Percentiles rank a stretch among this genome's conserved stretches.
Conservation (phyloP, 2,888 invertebrate genomes). For the Mythimna pallens region DNA sequence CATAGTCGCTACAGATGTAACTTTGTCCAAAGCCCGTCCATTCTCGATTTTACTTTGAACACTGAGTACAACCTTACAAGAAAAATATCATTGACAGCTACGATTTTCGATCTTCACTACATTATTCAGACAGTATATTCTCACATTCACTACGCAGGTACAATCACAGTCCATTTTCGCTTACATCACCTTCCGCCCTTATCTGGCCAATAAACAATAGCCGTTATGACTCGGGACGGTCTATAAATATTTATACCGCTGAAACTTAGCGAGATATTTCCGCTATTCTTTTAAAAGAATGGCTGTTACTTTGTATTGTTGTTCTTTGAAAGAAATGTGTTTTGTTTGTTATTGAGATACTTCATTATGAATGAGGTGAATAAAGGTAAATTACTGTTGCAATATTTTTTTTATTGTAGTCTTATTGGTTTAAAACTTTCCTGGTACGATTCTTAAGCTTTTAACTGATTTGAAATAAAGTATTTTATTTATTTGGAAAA, state of each 20-base stretch:
- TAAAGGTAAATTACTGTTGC: too few species aligned
- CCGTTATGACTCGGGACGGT: conserved; percentile 59
- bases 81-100: not conserved
- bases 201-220: conserved; percentile 71
- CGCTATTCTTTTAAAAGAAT: conserved; percentile 64
- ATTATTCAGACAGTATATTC: conserved; percentile 29
- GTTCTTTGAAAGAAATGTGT: conserved; percentile 37
- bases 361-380: conserved; percentile 18
- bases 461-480: not conserved
- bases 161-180: conserved; percentile 42
- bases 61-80: too few species aligned
- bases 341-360: conserved; percentile 11
- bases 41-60: too few species aligned
- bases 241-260: conserved; percentile 74
- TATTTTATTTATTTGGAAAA: too few species aligned
- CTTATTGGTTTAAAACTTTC: not conserved
- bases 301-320: conserved; percentile 41
- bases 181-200: conserved; percentile 45
- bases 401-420: too few species aligned
- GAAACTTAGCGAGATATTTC: conserved; percentile 65
- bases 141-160: conserved; percentile 17
- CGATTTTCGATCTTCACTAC: conserved; percentile 9
- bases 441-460: not conserved
- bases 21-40: too few species aligned
- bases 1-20: too few species aligned